Evolutionary conservation across 2,113 vertebrate genomes (phyloP), one percentile per base, ranked within the genome.

Genomic region (Lampris incognitus): DNA sequence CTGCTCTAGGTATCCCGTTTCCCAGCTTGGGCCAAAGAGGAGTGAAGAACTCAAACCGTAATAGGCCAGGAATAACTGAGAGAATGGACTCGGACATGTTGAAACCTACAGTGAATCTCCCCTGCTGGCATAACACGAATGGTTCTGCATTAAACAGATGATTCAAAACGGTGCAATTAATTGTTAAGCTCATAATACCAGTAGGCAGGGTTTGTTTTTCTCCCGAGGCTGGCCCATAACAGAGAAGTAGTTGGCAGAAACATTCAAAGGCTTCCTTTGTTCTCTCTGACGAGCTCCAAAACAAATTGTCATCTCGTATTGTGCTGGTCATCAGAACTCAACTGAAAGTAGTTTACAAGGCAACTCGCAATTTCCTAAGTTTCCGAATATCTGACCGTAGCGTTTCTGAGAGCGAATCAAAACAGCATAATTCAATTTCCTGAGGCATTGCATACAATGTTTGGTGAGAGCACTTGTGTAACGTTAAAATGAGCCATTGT

Each of bases 1-100:
- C 74, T 1, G 65, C 65, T 10, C 0, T 1, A 48, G 24, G 66
- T 58, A 62, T 90, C 69, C 59, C 38, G 56, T 91, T 84, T 82
- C 73, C 50, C 10, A 0, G 38, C 59, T 44, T 51, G 73, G 78
- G 76, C 77, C 79, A 74, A 74, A 76, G 69, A 63, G 52, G 54
- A 68, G 70, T 5, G 39, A 69, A 59, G 5, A 69, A 55, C 38
- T 9, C 54, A 82, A 76, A 72, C 58, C 69, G 38, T 74, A 79
- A 86, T 51, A 72, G 9, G 72, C 69, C 63, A 67, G 55, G 55
- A 85, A 78, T 70, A 78, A 66, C 63, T 41, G 8, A 9, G n/a
- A 72, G 5, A 64, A 38, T 36, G 37, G 13, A 9, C 50, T 62
- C 44, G 9, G 59, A 62, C 56, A 66, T 62, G 57, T 56, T 56